Conservation (phyloP, 2,888 invertebrate species). For the Meandrusa payeni region DNA sequence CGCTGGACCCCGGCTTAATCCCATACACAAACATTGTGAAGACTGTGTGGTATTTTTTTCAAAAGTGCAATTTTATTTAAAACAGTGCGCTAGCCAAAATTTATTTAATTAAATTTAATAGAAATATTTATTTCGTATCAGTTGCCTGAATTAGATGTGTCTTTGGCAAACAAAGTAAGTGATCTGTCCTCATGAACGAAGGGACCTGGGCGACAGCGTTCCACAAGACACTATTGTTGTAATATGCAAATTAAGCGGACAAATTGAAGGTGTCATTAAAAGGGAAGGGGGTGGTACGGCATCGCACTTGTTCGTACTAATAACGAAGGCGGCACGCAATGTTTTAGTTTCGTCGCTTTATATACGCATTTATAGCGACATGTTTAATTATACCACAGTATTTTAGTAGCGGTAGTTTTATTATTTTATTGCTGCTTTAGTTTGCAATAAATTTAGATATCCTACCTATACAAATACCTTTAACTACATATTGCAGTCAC, state of each 20-base stretch:
- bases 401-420: no score
- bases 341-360: constrained; percentile 32
- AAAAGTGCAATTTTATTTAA: no score
- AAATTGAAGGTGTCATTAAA: constrained; percentile 63
- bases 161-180: constrained; percentile 28
- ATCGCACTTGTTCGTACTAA: constrained; percentile 47
- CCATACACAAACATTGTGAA: constrained; percentile 79
- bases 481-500: no score
- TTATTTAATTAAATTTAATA: no score
- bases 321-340: constrained; percentile 52
- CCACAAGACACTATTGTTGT: constrained; percentile 52
- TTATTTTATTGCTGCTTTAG: no score
- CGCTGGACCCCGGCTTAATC: constrained; percentile 76
- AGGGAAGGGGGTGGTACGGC: constrained; percentile 59
- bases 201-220: constrained; percentile 42
- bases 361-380: constrained; percentile 26
- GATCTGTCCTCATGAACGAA: constrained; percentile 39
- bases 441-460: no score
- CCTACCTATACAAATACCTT: no score
- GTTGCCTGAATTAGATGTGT: no score
- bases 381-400: neutral
- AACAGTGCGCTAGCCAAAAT: no score
- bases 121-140: no score
- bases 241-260: constrained; percentile 73
- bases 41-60: no score